Base-by-base conservation (phyloP, 1,140 invertebrate genomes). In the Agrilus planipennis region DNA sequence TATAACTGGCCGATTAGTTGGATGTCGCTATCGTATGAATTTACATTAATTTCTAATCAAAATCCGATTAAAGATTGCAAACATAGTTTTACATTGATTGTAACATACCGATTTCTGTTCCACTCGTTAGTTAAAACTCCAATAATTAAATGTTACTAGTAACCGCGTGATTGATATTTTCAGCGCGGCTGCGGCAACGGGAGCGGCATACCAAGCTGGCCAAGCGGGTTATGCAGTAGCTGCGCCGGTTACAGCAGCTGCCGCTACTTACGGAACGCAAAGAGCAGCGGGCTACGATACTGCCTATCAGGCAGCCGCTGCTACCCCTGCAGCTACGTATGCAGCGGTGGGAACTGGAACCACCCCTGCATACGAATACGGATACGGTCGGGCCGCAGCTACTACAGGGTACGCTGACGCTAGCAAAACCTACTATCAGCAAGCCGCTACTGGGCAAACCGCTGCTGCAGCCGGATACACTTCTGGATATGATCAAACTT, bases 161-260 rank as follows among this genome's bases (percentile, higher is more conserved):
- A n/a, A n/a, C n/a, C n/a, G n/a, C n/a, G n/a, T n/a, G n/a, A n/a
- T n/a, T n/a, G n/a, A n/a, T 29, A 43, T 31, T 30, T 31, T 44
- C 36, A 44, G 42, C 31, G 42, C 42, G 27, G 42, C 42, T 28
- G 42, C 57, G 40, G 76, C 77, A 31, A 77, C 75, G 45, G 76
- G 76, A 39, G 78, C 78, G 21, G 79, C 81, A 34, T 88, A 87
- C 62, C 79, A 79, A 46, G 76, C 80, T 28, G 79, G 79, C 9
- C 83, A 87, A 60, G 76, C 81, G 32, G 83, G 82, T 42, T 87
- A 88, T 70, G 82, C 83, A 46, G 82, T 86, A 64, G 80, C 83
- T 39, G 76, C 80, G 42, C 76, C 80, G n/a, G 77, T 80, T 15
- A 77, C 81, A 15, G 79, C 81, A 19, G 78, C 79, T 17, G 78